Evolutionary conservation across 2,888 invertebrate species (phyloP).

Genomic region (Andrena trimmerana): DNA sequence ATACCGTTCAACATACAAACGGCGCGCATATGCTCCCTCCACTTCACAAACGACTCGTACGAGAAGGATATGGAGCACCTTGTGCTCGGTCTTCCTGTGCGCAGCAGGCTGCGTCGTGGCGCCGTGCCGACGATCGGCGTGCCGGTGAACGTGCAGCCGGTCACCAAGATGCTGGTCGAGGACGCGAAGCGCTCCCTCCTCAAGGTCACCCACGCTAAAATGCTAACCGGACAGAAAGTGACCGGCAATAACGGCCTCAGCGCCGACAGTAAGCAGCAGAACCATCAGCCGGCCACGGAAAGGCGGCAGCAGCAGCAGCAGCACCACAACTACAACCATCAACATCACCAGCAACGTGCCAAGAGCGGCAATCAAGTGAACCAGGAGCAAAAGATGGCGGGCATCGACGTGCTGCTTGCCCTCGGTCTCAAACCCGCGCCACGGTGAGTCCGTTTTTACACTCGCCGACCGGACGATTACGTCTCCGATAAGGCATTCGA

Average conservation of each 20-base stretch:
- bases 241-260: slow-evolving; percentile 53
- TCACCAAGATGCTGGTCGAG: slow-evolving; percentile 83
- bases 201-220: slow-evolving; percentile 80
- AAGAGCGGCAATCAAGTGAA: slow-evolving; percentile 66
- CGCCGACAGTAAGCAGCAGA: slow-evolving; percentile 49
- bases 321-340: not conserved
- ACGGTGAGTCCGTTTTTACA: slow-evolving; percentile 78
- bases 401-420: slow-evolving; percentile 86
- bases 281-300: slow-evolving; percentile 55
- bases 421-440: slow-evolving; percentile 86
- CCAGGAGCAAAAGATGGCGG: slow-evolving; percentile 78
- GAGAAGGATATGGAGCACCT: slow-evolving; percentile 87
- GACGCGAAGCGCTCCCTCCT: slow-evolving; percentile 78
- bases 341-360: slow-evolving; percentile 61
- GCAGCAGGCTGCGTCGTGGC: slow-evolving; percentile 86
- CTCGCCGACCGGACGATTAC: slow-evolving; percentile 15
- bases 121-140: slow-evolving; percentile 85
- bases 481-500: slow-evolving; percentile 27
- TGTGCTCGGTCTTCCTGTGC: slow-evolving; percentile 86
- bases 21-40: slow-evolving; percentile 87
- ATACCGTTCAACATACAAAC: slow-evolving; percentile 86
- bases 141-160: slow-evolving; percentile 83
- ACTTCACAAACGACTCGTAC: slow-evolving; percentile 86
- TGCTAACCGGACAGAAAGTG: slow-evolving; percentile 66
- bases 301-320: slow-evolving; percentile 56